A percentile compares a stretch with the other conserved stretches of the same genome.
These are phyloP conservation scores for Eurois occulta DNA, from an alignment of 2,888 invertebrate species.

Conservation along the genomic window DNA sequence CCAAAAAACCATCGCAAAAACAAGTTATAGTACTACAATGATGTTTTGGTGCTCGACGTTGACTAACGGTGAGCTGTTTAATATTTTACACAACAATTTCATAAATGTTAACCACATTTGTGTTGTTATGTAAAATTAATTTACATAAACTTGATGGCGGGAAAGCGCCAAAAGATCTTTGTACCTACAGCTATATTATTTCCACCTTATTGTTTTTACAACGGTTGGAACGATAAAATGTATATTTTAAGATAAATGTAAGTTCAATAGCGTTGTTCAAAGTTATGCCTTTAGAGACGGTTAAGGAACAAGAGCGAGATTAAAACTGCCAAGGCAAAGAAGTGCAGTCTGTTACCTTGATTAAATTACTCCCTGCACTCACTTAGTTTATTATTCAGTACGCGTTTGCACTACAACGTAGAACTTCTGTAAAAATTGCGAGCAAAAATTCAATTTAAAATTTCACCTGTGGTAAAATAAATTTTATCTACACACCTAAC, in stretches of 20 bases:
- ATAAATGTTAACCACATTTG: too few relatives aligned
- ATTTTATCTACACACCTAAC: background rate
- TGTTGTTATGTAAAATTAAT: too few relatives aligned
- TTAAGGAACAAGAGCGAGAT: slow-evolving; percentile 21
- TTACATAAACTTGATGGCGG: too few relatives aligned
- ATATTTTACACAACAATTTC: too few relatives aligned
- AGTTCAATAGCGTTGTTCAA: slow-evolving; percentile 9
- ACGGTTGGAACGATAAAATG: background rate
- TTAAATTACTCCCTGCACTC: slow-evolving; percentile 44
- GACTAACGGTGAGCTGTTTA: too few relatives aligned
- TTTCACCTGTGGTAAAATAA: background rate
- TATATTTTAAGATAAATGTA: background rate
- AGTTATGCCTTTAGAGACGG: slow-evolving; percentile 42
- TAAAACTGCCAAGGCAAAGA: slow-evolving; percentile 32
- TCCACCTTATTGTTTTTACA: background rate
- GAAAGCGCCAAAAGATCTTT: too few relatives aligned
- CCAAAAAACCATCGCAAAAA: too few relatives aligned
- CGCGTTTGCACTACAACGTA: slow-evolving; percentile 16
- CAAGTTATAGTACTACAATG: too few relatives aligned
- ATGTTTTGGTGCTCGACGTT: too few relatives aligned
- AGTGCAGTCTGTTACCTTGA: slow-evolving; percentile 43
- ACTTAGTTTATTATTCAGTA: slow-evolving; percentile 40
- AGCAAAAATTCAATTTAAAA: slow-evolving; percentile 6
- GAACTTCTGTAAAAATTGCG: slow-evolving; percentile 4
- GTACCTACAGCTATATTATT: background rate